A percentile compares a stretch with the other conserved stretches of the same genome.
Evolutionary conservation across 2,888 invertebrate genomes (phyloP).

Genomic region (Polyommatus iphigenia): DNA sequence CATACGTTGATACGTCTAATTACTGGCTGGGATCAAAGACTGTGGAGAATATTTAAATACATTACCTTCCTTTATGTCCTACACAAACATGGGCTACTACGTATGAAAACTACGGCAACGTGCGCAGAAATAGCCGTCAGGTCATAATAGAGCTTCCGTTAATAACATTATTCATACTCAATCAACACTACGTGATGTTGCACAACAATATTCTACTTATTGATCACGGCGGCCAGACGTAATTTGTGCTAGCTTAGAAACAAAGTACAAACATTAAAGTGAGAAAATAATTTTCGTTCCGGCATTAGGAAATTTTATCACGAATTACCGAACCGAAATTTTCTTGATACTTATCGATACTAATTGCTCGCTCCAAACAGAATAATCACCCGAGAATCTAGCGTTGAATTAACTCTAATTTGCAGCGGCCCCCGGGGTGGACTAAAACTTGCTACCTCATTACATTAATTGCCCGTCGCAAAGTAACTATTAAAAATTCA

Average conservation of each 20-base stretch:
- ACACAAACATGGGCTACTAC: neutral
- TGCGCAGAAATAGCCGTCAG: neutral
- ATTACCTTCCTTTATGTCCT: neutral
- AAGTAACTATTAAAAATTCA: conserved; percentile 75
- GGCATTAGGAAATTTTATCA: neutral
- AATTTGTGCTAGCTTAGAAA: neutral
- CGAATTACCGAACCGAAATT: conserved; percentile 15
- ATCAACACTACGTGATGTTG: neutral
- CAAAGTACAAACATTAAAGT: neutral
- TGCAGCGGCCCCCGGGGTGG: conserved; percentile 47
- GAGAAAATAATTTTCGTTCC: neutral
- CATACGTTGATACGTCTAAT: neutral
- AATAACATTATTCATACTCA: conserved; percentile 12
- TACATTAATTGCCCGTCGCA: conserved; percentile 68
- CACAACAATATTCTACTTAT: neutral
- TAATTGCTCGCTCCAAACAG: conserved; percentile 40
- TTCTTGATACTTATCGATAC: conserved; percentile 22
- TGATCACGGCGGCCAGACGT: neutral
- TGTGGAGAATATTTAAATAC: no score
- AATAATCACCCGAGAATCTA: conserved; percentile 51
- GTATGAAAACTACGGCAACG: neutral
- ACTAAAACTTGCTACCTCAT: conserved; percentile 65
- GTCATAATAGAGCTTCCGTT: neutral
- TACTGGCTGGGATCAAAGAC: no score
- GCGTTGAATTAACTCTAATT: conserved; percentile 54